A percentile compares a stretch with the other conserved stretches of the same genome.
Evolutionary conservation across 1,140 invertebrate genomes (phyloP).

Genomic region (Saccostrea cuccullata): DNA sequence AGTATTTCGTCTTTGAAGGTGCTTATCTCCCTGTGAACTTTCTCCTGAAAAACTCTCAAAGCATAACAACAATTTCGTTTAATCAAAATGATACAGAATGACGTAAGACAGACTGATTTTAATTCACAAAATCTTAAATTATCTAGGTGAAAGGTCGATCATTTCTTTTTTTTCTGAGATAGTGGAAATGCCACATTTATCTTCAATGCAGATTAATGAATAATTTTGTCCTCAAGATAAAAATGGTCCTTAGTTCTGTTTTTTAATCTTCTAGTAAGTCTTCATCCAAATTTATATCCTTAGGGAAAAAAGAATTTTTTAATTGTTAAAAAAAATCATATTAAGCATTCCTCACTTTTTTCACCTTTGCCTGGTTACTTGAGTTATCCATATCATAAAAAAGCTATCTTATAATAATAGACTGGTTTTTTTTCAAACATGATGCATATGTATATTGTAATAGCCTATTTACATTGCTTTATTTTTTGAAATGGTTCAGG

Average conservation of each 20-base stretch:
- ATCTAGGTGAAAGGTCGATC: not conserved
- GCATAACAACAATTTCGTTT: not conserved
- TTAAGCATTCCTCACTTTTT: no score
- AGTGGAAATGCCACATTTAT: not conserved
- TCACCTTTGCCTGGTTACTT: no score
- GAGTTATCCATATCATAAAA: no score
- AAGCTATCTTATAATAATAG: no score
- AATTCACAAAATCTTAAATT: not conserved
- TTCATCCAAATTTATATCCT: slow-evolving; percentile 85
- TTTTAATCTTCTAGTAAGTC: slow-evolving; percentile 82
- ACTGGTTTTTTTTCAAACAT: no score
- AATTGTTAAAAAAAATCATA: no score
- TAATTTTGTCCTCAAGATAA: not conserved
- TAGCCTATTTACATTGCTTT: no score
- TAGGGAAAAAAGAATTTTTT: slow-evolving; percentile 55
- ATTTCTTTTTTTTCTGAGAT: not conserved
- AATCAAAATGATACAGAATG: not conserved
- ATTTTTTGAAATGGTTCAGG: no score
- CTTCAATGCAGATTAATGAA: not conserved
- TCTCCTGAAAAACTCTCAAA: not conserved
- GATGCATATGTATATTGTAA: no score
- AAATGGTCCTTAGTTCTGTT: not conserved
- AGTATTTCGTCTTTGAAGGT: not conserved
- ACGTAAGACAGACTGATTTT: no score
- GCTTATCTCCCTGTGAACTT: not conserved